These are phyloP conservation scores for Nasonia vitripennis DNA, from an alignment of 1,140 invertebrate species.

Conservation along the genomic window DNA sequence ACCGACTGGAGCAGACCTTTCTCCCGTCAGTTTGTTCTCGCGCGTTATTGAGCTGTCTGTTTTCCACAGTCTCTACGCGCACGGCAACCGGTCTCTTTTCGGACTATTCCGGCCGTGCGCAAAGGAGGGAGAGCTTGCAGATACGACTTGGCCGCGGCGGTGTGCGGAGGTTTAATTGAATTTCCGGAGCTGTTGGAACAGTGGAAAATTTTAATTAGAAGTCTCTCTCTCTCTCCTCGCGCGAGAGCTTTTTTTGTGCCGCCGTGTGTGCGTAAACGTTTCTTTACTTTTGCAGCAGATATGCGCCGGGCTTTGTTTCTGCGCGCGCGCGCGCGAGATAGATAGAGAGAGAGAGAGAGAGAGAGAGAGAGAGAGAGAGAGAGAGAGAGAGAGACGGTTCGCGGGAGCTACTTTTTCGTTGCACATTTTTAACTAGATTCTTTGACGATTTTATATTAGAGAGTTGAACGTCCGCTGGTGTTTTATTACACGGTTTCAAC, in stretches of 20 bases:
- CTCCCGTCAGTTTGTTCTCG: not conserved
- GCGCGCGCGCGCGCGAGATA: too few species aligned
- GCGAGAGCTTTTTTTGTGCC: constrained; percentile 2
- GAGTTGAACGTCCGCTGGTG: too few species aligned
- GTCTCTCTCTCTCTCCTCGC: not conserved
- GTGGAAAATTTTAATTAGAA: constrained; percentile 49
- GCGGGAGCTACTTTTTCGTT: not conserved
- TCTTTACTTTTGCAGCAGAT: not conserved
- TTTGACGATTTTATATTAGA: not conserved
- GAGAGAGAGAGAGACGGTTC: not conserved
- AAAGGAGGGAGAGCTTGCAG: constrained; percentile 13
- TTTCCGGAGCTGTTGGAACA: constrained; percentile 21
- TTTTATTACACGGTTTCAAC: too few species aligned
- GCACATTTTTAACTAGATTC: not conserved
- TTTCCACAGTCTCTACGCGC: not conserved
- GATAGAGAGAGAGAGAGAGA: too few species aligned
- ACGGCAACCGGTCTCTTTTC: not conserved
- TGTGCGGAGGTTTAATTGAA: constrained; percentile 46
- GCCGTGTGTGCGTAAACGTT: constrained; percentile 10
- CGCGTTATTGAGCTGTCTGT: constrained; percentile 42
- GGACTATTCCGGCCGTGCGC: not conserved
- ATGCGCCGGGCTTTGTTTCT: not conserved
- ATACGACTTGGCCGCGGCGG: constrained; percentile 4
- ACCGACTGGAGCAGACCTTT: constrained; percentile 25
- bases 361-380: too few species aligned